Evolutionary conservation across 2,888 invertebrate genomes (phyloP), one percentile per base, ranked within the genome.

Genomic region (Ennomos fuscantarius): DNA sequence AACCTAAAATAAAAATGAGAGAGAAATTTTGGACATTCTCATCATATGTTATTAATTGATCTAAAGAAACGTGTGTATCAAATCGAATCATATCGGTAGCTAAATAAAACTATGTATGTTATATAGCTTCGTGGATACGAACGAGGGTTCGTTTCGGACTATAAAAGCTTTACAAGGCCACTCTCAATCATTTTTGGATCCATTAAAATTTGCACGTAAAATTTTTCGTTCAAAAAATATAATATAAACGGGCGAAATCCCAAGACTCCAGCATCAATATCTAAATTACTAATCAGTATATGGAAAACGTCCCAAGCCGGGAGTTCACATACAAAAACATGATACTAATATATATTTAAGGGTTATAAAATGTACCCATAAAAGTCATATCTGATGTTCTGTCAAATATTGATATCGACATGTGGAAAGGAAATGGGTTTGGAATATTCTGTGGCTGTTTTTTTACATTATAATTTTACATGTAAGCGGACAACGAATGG

Each of bases 401-500:
- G 82, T 82, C 84, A 82, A 84, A 83, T 84, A 85, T 85, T 79
- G 80, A 82, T 82, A 82, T 84, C 72, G 76, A 83, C 84, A 86
- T 84, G 71, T 66, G 66, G 70, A 69, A 45, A 52, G 56, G 47
- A 52, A 42, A 33, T 40, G 39, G 45, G 41, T 41, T 3, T 36
- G 5, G 44, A 43, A 58, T 52, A 44, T 44, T 48, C 32, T 33
- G 24, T 13, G 57, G 24, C 24, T 24, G 5, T 24, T 24, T 24
- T 15, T 3, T 24, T 24, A n/a, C 6, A 6, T 24, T 24, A 1
- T 5, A 24, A 24, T 24, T 24, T 24, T 24, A 24, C 3, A 24
- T 24, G 24, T 24, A 24, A 24, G 6, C 6, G 2, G 24, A 5
- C 24, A 24, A 24, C 5, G 24, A 24, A 24, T 24, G 24, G 24